phyloP scores from a whole-genome alignment of 2,113 vertebrate genomes.

The Ornithorhynchus anatinus region DNA sequence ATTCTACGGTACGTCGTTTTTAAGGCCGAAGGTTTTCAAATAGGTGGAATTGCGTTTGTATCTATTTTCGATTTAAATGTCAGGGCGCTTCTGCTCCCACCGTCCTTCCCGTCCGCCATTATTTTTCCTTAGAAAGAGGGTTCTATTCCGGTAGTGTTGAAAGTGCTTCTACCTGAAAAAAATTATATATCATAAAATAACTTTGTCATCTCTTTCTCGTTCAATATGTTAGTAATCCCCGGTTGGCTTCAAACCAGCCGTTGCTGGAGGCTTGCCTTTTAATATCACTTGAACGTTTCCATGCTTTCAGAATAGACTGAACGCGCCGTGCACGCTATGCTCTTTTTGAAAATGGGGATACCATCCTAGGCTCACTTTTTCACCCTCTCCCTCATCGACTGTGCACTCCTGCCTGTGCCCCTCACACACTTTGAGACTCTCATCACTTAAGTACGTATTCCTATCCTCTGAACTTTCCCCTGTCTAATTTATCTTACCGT shows the following conservation, averaged over 20 bases:
- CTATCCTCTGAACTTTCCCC: too few species aligned
- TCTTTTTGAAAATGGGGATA: not conserved
- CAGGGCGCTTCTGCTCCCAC: slow-evolving; percentile 33
- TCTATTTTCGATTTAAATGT: slow-evolving; percentile 26
- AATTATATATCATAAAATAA: slow-evolving; percentile 1
- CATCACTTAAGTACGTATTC: too few species aligned
- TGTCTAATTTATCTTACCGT: too few species aligned
- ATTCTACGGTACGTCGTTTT: slow-evolving; percentile 43
- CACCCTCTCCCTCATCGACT: too few species aligned
- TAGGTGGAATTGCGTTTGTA: slow-evolving; percentile 11
- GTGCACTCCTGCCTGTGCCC: too few species aligned
- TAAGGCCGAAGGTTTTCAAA: slow-evolving; percentile 19
- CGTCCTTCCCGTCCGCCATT: slow-evolving; percentile 32
- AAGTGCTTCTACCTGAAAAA: slow-evolving; percentile 39
- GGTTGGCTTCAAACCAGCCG: slow-evolving; percentile 21
- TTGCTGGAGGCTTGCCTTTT: slow-evolving; percentile 7
- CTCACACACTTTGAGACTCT: too few species aligned
- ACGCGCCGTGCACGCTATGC: too few species aligned
- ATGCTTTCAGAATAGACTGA: not conserved
- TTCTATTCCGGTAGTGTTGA: slow-evolving; percentile 19
- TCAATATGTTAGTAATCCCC: slow-evolving; percentile 34
- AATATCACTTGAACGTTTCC: not conserved
- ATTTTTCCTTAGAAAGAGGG: slow-evolving; percentile 18
- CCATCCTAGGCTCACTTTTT: too few species aligned
- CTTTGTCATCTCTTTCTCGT: slow-evolving; percentile 30